Conservation (phyloP, 1,140 invertebrate genomes). For the Neelides sp. region DNA sequence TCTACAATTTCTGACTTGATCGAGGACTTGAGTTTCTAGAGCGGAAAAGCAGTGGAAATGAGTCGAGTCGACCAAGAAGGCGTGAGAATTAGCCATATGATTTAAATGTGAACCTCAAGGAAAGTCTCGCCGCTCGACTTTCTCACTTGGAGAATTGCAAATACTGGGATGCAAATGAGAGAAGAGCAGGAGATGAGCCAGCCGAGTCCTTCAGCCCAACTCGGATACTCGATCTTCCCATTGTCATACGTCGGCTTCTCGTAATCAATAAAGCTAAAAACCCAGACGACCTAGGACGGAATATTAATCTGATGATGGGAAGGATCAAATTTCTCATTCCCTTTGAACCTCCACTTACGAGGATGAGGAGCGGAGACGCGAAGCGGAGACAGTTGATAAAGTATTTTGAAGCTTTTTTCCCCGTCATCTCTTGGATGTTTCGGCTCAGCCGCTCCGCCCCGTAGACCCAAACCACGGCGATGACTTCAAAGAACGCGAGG, state of each 20-base stretch:
- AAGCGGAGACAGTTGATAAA: slow-evolving; percentile 74
- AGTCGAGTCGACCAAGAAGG: background rate
- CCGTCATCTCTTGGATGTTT: slow-evolving; percentile 80
- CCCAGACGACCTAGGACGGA: slow-evolving; percentile 57
- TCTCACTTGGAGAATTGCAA: slow-evolving; percentile 57
- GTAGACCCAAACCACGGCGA: slow-evolving; percentile 82
- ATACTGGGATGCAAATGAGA: slow-evolving; percentile 69
- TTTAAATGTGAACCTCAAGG: slow-evolving; percentile 49
- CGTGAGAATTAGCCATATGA: slow-evolving; percentile 6
- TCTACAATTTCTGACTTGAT: slow-evolving; percentile 45
- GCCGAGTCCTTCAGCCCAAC: slow-evolving; percentile 72
- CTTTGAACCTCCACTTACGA: slow-evolving; percentile 44
- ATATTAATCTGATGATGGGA: slow-evolving; percentile 6
- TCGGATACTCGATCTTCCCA: slow-evolving; percentile 61
- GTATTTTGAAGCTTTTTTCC: slow-evolving; percentile 59
- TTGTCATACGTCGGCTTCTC: slow-evolving; percentile 64
- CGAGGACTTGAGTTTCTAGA: slow-evolving; percentile 44
- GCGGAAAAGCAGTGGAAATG: slow-evolving; percentile 13
- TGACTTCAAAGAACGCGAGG: slow-evolving; percentile 79
- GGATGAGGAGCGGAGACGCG: slow-evolving; percentile 61
- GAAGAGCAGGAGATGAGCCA: slow-evolving; percentile 72
- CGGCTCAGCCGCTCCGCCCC: slow-evolving; percentile 62
- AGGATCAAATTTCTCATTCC: background rate
- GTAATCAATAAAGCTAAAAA: slow-evolving; percentile 75
- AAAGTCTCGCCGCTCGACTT: slow-evolving; percentile 55